These are phyloP conservation scores for Notamacropus eugenii DNA, from an alignment of 2,797 vertebrate species.

Conservation along the genomic window DNA sequence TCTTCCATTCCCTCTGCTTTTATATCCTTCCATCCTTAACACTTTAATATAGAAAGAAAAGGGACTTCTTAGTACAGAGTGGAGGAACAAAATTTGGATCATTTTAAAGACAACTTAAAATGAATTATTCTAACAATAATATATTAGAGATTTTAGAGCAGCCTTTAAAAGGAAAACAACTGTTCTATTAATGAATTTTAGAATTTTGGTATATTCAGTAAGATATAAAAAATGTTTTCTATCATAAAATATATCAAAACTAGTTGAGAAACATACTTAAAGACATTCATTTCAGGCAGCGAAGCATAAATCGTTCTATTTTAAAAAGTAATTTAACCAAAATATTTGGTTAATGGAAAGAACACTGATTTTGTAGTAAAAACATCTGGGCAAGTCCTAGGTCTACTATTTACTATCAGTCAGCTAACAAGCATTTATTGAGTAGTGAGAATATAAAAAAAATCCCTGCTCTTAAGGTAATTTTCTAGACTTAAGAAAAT, in stretches of 20 bases:
- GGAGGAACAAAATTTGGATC: not conserved
- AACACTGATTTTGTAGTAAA: not conserved
- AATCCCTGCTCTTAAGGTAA: not conserved
- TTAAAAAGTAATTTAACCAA: not conserved
- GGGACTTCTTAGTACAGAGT: not conserved
- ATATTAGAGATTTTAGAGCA: not conserved
- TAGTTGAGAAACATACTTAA: not conserved
- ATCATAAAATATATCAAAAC: not conserved
- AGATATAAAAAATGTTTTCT: not conserved
- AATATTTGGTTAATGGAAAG: not conserved
- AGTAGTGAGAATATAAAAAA: not conserved
- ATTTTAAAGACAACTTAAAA: not conserved
- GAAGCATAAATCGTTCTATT: not conserved
- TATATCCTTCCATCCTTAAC: not conserved
- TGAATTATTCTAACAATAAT: not conserved
- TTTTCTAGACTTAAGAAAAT: not conserved
- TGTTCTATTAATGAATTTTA: not conserved
- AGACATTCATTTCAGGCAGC: not conserved
- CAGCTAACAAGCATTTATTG: not conserved
- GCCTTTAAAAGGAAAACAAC: not conserved
- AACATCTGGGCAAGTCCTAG: not conserved
- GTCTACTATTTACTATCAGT: not conserved
- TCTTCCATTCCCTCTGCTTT: not conserved
- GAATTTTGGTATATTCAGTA: not conserved
- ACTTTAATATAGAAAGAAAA: not conserved